Evolutionary conservation across 1,140 invertebrate genomes (phyloP), one percentile per base, ranked within the genome.

Genomic region (Acromyrmex heyeri): DNA sequence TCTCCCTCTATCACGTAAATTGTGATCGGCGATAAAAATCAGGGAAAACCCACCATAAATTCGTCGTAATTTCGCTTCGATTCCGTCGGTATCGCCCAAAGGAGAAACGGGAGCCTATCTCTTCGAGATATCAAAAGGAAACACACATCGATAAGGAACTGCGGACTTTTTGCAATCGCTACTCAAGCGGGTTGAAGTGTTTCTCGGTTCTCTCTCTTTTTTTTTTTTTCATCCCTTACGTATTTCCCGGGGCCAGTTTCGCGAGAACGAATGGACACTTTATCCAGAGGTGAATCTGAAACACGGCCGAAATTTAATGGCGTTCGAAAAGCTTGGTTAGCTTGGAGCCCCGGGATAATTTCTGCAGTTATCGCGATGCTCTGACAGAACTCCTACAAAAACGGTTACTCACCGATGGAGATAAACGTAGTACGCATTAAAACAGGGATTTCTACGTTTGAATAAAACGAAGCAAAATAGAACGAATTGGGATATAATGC

Each of bases 221-320:
- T 34, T 6, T 6, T 30, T n/a, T 30, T 57, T 62, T 53, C 72
- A 64, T 81, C 76, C 53, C 62, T 61, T 83, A 81, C 81, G 85
- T 88, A 91, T 85, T 90, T 91, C 81, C 85, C 70, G 77, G 34
- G 77, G 87, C 86, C 64, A 76, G 88, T 86, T 87, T 82, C 64
- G 85, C 59, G 86, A 91, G 82, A 90, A 92, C 88, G 90, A 92
- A 92, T 92, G 91, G 91, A 91, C 83, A 92, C 82, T 91, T 91
- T 92, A 92, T 92, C 91, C 89, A 53, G 50, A 62, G 70, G 50
- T 85, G 88, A 91, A 92, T 92, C 91, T 92, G 86, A 91, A 91
- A 92, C 90, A 91, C 87, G 88, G 65, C 38, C 65, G 86, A 62
- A 85, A 34, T 34, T 34, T 34, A 34, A 79, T 48, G 88, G 67